Conservation (phyloP, 2,113 vertebrate species). For the Oxyruncus cristatus region DNA sequence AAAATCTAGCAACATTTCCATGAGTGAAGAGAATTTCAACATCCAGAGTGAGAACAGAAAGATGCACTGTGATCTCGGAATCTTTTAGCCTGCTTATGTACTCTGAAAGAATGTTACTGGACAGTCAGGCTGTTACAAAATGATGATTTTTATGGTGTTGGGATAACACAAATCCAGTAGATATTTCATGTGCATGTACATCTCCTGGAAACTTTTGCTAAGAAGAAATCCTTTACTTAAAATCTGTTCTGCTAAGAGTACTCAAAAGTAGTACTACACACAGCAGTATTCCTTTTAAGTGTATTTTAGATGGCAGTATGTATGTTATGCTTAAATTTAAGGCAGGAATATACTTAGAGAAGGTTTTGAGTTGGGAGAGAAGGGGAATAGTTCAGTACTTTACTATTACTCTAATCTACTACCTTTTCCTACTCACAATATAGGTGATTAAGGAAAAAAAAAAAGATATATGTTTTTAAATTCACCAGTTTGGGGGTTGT, state of each 20-base stretch:
- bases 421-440: neutral
- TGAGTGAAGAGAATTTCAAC: neutral
- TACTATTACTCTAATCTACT: neutral
- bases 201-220: neutral
- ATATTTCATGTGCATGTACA: accelerated
- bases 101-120: neutral
- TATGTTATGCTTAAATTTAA: neutral
- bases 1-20: neutral
- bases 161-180: neutral
- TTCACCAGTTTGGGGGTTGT: neutral
- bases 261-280: neutral
- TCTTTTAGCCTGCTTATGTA: neutral
- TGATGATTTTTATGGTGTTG: neutral
- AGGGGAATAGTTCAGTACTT: neutral
- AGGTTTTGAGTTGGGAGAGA: neutral
- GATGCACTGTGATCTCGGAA: neutral
- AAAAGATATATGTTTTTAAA: neutral
- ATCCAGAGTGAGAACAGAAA: neutral
- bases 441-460: neutral
- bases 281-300: neutral
- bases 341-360: neutral
- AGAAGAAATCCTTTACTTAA: neutral
- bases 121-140: neutral
- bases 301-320: neutral
- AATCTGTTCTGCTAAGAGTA: neutral